Percentiles rank a stretch among this genome's conserved stretches.
Conservation (phyloP, 2,113 vertebrate species). For the Pseudorectes ferrugineus region DNA sequence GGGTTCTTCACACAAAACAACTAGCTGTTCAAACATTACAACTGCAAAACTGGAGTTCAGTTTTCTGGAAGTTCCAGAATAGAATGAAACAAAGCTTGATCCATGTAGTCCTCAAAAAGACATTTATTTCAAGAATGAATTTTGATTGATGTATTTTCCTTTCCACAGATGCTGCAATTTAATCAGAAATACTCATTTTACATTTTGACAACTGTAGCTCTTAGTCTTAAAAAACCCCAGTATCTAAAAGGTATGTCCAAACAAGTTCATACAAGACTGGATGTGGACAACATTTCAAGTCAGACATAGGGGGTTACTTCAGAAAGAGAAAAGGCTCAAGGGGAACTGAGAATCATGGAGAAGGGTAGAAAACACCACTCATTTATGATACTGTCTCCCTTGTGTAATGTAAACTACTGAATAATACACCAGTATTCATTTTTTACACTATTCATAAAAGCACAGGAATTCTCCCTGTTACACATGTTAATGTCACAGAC, state of each 20-base stretch:
- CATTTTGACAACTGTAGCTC: background rate
- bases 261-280: background rate
- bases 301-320: background rate
- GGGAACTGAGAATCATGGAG: background rate
- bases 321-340: background rate
- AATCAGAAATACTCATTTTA: background rate
- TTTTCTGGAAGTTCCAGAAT: background rate
- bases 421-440: background rate
- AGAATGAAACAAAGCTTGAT: background rate
- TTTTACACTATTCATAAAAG: background rate
- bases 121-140: background rate
- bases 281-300: background rate
- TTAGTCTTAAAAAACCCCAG: background rate
- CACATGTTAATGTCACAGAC: background rate
- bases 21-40: background rate
- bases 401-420: background rate
- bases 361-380: background rate
- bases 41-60: background rate
- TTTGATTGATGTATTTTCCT: background rate
- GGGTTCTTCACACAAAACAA: background rate
- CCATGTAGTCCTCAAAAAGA: background rate
- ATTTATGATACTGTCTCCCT: background rate
- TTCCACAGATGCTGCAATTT: background rate
- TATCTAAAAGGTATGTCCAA: background rate
- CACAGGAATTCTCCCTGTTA: accelerated